Base-by-base conservation (phyloP, 1,140 invertebrate species). In the Anastatus disparis region DNA sequence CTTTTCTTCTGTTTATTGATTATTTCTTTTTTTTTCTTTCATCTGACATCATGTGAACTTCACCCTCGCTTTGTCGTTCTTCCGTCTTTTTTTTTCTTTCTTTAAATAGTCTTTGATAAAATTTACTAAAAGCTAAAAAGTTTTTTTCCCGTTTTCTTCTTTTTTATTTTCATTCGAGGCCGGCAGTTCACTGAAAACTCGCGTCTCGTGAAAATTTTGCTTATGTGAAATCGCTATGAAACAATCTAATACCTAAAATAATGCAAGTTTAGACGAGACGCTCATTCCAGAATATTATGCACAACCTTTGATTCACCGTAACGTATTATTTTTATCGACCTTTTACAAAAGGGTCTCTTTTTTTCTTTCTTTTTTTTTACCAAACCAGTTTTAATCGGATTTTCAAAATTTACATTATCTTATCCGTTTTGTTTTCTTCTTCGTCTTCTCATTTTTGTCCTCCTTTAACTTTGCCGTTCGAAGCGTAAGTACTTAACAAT, bases 71-170 rank as follows among this genome's bases (percentile, higher is more conserved):
- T 42, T 17, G 2, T 27, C 24, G 3, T 52, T 27, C 6, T 27
- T 52, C 24, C 27, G 4, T 0, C 10, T 40, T 38, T 26, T 44
- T 61, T n/a, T 15, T 44, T 44, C n/a, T 22, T 0, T 46, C 3
- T 46, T 44, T 62, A 17, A 48, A 42, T 29, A 70, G 27, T 63
- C 38, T 63, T 63, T 35, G n/a, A 56, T 55, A 58, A 62, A 62
- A 63, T 62, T 62, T 13, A 46, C 50, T 70, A 70, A 35, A 55
- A 70, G 17, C 67, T 70, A 55, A 20, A n/a, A n/a, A 17, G 20
- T 24, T 55, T 24, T 27, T 61, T n/a, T 35, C 10, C 31, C 31
- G 4, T 35, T 35, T n/a, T n/a, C n/a, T n/a, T n/a, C n/a, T 35
- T 6, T 6, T 35, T 6, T 61, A 3, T 63, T 35, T 20, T 29